Conservation (phyloP, 2,797 vertebrate species). For the Myotis pilosus region DNA sequence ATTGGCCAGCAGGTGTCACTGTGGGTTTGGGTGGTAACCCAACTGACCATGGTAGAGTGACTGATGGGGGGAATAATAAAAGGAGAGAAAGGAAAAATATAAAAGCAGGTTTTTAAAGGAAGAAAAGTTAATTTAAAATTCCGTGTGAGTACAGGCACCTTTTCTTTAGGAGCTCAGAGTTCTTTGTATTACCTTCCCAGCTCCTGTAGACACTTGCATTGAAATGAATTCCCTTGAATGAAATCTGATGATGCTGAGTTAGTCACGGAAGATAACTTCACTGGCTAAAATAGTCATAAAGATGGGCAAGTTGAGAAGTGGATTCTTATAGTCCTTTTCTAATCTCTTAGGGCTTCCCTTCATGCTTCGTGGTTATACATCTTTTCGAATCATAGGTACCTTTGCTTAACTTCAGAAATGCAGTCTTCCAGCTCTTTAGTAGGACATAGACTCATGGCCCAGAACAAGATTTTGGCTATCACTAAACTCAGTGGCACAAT, state of each 20-base stretch:
- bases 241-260: neutral
- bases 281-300: neutral
- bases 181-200: neutral
- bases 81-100: neutral
- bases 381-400: neutral
- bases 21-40: conserved; percentile 70
- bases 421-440: conserved; percentile 3
- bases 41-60: neutral
- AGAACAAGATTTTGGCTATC: conserved; percentile 35
- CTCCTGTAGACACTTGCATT: neutral
- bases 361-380: neutral
- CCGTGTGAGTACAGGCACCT: neutral
- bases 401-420: conserved; percentile 9
- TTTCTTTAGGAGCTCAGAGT: neutral
- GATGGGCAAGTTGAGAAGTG: neutral
- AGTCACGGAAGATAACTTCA: neutral
- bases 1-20: conserved; percentile 76
- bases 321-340: neutral
- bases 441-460: neutral
- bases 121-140: conserved; percentile 38
- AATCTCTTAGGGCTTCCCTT: neutral
- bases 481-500: conserved; percentile 42
- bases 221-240: conserved; percentile 8
- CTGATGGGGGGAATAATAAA: neutral
- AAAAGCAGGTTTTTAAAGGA: conserved; percentile 32